Percentiles rank a stretch among this genome's conserved stretches.
These are phyloP conservation scores for Digitonthophagus gazella DNA, from an alignment of 2,888 invertebrate genomes.

Conservation along the genomic window DNA sequence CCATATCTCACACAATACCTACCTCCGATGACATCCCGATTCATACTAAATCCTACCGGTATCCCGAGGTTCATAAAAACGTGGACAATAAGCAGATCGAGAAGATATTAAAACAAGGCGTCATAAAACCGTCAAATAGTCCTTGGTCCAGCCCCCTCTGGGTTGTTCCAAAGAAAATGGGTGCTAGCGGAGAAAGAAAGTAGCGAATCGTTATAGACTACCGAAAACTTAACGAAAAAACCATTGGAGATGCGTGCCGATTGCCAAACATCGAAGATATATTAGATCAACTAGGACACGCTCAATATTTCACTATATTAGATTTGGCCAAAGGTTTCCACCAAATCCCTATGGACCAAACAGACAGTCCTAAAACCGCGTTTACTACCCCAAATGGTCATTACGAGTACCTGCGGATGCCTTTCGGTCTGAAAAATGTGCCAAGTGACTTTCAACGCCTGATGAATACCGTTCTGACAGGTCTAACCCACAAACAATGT, in stretches of 20 bases:
- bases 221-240: slow-evolving; percentile 44
- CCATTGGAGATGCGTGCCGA: slow-evolving; percentile 42
- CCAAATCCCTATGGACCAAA: slow-evolving; percentile 40
- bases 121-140: slow-evolving; percentile 35
- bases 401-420: slow-evolving; percentile 36
- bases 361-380: slow-evolving; percentile 33
- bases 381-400: slow-evolving; percentile 34
- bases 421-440: slow-evolving; percentile 37
- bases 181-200: slow-evolving; percentile 36
- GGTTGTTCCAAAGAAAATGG: slow-evolving; percentile 42
- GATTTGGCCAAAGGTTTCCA: slow-evolving; percentile 47
- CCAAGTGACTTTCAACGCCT: slow-evolving; percentile 38
- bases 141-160: slow-evolving; percentile 37
- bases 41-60: slow-evolving; percentile 42
- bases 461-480: slow-evolving; percentile 38
- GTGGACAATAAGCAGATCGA: slow-evolving; percentile 41
- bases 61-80: slow-evolving; percentile 41
- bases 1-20: slow-evolving; percentile 39
- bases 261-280: slow-evolving; percentile 44
- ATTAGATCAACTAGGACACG: slow-evolving; percentile 43
- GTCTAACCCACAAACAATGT: slow-evolving; percentile 31
- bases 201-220: slow-evolving; percentile 46
- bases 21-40: slow-evolving; percentile 38
- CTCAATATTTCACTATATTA: slow-evolving; percentile 44
- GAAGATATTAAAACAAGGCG: slow-evolving; percentile 36